Base-by-base conservation (phyloP, 2,113 vertebrate species). In the Spea bombifrons region DNA sequence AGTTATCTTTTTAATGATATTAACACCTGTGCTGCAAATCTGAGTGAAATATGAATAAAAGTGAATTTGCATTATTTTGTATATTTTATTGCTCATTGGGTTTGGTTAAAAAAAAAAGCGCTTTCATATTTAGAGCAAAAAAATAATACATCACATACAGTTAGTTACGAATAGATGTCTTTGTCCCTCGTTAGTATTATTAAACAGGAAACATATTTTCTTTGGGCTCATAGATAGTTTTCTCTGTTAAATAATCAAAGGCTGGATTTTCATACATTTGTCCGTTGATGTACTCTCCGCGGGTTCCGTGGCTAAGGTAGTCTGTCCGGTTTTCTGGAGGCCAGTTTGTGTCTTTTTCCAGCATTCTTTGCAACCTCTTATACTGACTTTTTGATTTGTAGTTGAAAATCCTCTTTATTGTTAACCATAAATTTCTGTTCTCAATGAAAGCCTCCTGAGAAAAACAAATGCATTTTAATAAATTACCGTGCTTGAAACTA, bases 311-410 rank as follows among this genome's bases (percentile, higher is more conserved):
- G 2, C 44, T 66, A 52, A 85, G 75, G 71, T 86, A 88, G n/a
- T 81, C 83, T 43, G 73, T 85, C 45, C 63, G 30, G 0, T 86
- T 78, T 5, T 9, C 4, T 0, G 86, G 87, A 64, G 89, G 89
- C 89, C 90, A 90, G 4, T 0, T 77, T 0, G 81, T 13, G 5
- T 90, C 87, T 57, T 81, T 75, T 46, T 81, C 82, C 73, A 91
- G 59, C 68, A 76, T 82, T 71, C 69, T 87, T 80, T 89, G 88
- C 84, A 85, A 84, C 49, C 73, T 83, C 50, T 61, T 84, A 53
- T 89, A 89, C 10, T 76, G 83, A 67, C 87, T 90, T 15, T 82
- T 87, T 0, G 88, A 89, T 57, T 66, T 80, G 50, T 88, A 81
- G 17, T 82, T 83, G 57, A 82, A 82, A 65, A 78, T 45, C 15